phyloP scores from a whole-genome alignment of 2,113 vertebrate genomes.

The Tursiops truncatus region DNA sequence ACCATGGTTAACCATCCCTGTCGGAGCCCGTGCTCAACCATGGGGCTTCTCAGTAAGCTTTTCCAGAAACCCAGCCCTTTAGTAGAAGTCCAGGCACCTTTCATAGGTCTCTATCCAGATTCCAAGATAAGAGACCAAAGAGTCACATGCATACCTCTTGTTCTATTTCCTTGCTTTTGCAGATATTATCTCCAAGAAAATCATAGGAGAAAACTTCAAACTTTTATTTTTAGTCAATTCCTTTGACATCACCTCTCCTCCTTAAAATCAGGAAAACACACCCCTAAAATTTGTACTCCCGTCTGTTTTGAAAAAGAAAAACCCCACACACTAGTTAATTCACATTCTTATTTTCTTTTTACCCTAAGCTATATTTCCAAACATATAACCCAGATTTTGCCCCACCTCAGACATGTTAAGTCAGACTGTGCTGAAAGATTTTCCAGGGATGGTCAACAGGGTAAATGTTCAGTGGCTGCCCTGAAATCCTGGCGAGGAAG shows the following conservation, averaged over 20 bases:
- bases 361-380: not conserved
- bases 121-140: not conserved
- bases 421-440: conserved; percentile 27
- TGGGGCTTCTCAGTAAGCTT: not conserved
- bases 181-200: not conserved
- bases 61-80: not conserved
- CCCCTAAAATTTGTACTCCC: not conserved
- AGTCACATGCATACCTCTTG: not conserved
- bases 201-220: not conserved
- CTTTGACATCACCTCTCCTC: not conserved
- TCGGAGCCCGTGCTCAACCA: not conserved
- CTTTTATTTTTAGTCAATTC: not conserved
- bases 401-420: not conserved
- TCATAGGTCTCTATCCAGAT: not conserved
- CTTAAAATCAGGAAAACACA: conserved; percentile 29
- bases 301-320: conserved; percentile 22
- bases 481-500: conserved; percentile 66
- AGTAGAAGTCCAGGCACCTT: not conserved
- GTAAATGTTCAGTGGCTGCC: conserved; percentile 74
- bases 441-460: conserved; percentile 71
- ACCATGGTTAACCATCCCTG: not conserved
- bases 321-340: not conserved
- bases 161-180: not conserved
- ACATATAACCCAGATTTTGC: not conserved
- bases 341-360: not conserved